Base-by-base conservation (phyloP, 2,797 vertebrate genomes). In the Botia kubotai region DNA sequence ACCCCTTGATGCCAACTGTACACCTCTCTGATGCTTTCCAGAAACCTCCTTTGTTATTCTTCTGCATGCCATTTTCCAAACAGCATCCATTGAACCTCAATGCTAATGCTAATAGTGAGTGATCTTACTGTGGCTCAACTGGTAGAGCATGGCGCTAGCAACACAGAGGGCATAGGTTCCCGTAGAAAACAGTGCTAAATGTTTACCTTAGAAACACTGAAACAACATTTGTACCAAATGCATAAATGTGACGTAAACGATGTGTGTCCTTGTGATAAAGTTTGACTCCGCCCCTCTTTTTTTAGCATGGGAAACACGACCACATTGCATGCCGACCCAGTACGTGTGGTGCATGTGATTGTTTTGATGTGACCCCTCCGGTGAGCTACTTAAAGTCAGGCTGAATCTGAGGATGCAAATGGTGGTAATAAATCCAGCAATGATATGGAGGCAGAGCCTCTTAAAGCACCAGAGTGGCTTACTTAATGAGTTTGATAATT, bases 401-500 rank as follows among this genome's bases (percentile, higher is more conserved):
- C 60, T 66, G 77, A 84, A 87, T 89, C 85, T 78, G 79, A 84
- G 83, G 66, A 84, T 87, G 84, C 75, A 85, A 83, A 80, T 84
- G 66, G 85, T 46, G n/a, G 84, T 75, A 53, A 85, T 83, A 89
- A 89, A 91, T 87, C 84, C 85, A 86, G 83, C 78, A 83, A 87
- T 86, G 85, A 84, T 71, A 84, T 75, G 72, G 75, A 76, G 81
- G 75, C 84, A 84, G 83, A 84, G 90, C 82, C 80, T 89, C 91
- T 93, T 90, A 91, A 92, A 92, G 91, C 89, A 76, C 81, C 85
- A 81, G 87, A 88, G 91, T 88, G 86, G 91, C 88, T 91, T 91
- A 90, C 90, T 92, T 93, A 94, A 94, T 92, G 93, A 93, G 88
- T 94, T 93, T 89, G 85, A 91, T 94, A 93, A 93, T 93, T 93